Conservation (phyloP, 2,888 invertebrate genomes). For the Galeruca laticollis region DNA sequence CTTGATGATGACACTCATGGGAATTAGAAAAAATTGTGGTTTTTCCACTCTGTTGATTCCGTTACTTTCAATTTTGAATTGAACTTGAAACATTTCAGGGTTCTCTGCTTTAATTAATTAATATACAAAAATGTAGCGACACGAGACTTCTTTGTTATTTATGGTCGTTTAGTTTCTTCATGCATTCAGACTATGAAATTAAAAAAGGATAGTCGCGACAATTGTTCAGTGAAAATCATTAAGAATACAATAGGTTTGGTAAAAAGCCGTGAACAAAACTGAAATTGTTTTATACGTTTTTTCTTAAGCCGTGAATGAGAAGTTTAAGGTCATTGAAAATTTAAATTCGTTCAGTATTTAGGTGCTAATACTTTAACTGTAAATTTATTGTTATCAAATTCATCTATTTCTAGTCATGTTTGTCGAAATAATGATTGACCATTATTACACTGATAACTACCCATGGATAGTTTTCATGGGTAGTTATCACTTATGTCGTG, state of each 20-base stretch:
- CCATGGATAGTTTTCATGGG: too few relatives aligned
- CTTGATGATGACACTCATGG: conserved; percentile 6
- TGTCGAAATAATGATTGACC: too few relatives aligned
- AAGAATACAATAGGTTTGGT: conserved; percentile 6
- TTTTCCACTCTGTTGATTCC: conserved; percentile 28
- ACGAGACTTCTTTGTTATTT: conserved; percentile 11
- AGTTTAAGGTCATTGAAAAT: too few relatives aligned
- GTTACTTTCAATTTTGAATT: conserved; percentile 50
- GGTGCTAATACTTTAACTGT: too few relatives aligned
- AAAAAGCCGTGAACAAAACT: background rate
- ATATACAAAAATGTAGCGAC: conserved; percentile 16
- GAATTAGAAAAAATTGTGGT: conserved; percentile 9
- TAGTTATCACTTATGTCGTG: too few relatives aligned
- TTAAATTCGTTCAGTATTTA: too few relatives aligned
- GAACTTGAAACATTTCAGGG: conserved; percentile 46
- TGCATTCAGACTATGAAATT: conserved; percentile 17
- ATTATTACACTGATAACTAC: too few relatives aligned
- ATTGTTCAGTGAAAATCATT: conserved; percentile 11
- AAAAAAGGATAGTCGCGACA: background rate
- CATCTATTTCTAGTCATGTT: too few relatives aligned
- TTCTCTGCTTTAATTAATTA: conserved; percentile 39
- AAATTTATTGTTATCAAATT: too few relatives aligned
- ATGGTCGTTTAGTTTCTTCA: background rate
- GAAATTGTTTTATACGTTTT: background rate
- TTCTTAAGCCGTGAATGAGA: background rate